phyloP scores from a whole-genome alignment of 2,797 vertebrate species.

The Danio choprae region DNA sequence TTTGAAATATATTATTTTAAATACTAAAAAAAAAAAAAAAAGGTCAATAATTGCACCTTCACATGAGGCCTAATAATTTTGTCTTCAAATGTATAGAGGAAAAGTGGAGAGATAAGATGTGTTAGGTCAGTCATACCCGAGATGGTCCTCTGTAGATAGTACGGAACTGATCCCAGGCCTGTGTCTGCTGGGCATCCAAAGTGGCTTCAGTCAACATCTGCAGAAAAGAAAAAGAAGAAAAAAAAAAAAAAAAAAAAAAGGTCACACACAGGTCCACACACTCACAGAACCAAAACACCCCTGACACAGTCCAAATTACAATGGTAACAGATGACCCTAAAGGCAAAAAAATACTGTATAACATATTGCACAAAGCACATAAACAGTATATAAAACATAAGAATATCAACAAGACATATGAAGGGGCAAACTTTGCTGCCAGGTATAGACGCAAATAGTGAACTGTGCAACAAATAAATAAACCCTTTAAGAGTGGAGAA shows the following conservation, averaged over 20 bases:
- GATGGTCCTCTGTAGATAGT: constrained; percentile 90
- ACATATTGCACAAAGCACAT: background rate
- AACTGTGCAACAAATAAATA: background rate
- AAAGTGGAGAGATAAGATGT: background rate
- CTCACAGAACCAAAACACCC: background rate
- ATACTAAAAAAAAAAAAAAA: too few relatives aligned
- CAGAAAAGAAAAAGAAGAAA: constrained; percentile 8
- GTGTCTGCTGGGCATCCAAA: constrained; percentile 91
- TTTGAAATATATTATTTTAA: too few relatives aligned
- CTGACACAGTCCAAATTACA: background rate
- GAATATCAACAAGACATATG: background rate
- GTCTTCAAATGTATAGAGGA: background rate
- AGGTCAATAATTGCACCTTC: too few relatives aligned
- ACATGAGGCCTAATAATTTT: too few relatives aligned
- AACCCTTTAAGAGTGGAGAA: constrained; percentile 32
- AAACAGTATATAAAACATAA: background rate
- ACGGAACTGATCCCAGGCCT: constrained; percentile 93
- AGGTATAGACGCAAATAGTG: background rate
- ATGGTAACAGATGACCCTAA: background rate
- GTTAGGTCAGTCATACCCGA: constrained; percentile 77
- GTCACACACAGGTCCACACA: background rate
- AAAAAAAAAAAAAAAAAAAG: too few relatives aligned
- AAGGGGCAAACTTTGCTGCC: background rate
- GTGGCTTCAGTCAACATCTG: constrained; percentile 81
- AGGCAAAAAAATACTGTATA: too few relatives aligned